Conservation (phyloP, 2,888 invertebrate species). For the Mimumesa dahlbomi region DNA sequence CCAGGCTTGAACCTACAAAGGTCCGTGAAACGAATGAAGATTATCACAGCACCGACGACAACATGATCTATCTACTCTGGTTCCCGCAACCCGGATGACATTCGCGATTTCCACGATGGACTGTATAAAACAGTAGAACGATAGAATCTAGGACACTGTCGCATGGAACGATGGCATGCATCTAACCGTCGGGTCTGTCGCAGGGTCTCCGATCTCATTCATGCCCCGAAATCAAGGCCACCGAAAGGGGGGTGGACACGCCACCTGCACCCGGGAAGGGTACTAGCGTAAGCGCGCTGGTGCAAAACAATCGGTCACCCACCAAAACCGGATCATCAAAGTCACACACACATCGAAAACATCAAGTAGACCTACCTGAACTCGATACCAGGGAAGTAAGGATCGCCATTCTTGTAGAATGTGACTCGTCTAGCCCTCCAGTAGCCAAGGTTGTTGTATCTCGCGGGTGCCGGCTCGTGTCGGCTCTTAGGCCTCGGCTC, state of each 20-base stretch:
- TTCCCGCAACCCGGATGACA: too few relatives aligned
- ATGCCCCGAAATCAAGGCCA: conserved; percentile 48
- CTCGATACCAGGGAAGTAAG: conserved; percentile 94
- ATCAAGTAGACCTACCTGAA: conserved; percentile 81
- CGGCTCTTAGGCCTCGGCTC: conserved; percentile 83
- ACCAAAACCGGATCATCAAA: too few relatives aligned
- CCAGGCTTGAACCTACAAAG: conserved; percentile 92
- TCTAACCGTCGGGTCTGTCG: too few relatives aligned
- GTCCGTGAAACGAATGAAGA: too few relatives aligned
- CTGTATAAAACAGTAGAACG: neutral
- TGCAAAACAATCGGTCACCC: too few relatives aligned
- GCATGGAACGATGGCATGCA: conserved; percentile 10
- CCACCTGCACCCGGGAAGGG: conserved; percentile 42
- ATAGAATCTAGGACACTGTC: conserved; percentile 1
- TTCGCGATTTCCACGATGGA: neutral
- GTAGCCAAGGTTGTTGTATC: conserved; percentile 91
- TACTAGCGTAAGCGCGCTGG: conserved; percentile 20
- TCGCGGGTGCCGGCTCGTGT: conserved; percentile 81
- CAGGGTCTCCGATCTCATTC: conserved; percentile 51
- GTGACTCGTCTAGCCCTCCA: conserved; percentile 93
- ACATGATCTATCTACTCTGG: too few relatives aligned
- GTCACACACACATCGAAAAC: too few relatives aligned
- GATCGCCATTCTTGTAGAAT: conserved; percentile 96
- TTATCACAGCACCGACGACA: too few relatives aligned
- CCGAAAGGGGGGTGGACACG: conserved; percentile 31